Evolutionary conservation across 2,888 invertebrate species (phyloP), one percentile per base, ranked within the genome.

Genomic region (Branchipolynoe longqiensis): DNA sequence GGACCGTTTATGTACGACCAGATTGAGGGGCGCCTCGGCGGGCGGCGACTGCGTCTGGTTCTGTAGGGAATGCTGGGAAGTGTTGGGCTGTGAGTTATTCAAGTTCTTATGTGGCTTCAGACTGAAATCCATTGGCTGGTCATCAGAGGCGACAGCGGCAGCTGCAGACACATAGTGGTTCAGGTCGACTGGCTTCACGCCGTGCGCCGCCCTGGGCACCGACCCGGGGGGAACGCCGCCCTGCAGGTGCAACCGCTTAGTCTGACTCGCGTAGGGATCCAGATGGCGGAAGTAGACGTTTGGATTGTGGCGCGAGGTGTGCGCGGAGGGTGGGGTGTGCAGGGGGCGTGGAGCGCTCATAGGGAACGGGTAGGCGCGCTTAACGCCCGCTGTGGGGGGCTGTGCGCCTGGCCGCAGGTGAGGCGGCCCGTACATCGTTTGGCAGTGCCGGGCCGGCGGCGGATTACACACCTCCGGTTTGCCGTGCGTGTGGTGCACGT

Each of bases 41-140:
- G 62, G 28, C 8, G 62, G 28, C 0, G 6, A 1, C 31, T 48
- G 41, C 0, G 12, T 3, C 4, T 41, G 78, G 28, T 41, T 78
- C 1, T 74, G 38, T 6, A 14, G 22, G 6, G 25, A 18, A 36
- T 33, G 38, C 8, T 25, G 31, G 48, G 18, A 48, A 31, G 12
- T 41, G 31, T 25, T 54, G 1, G 59, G 18, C 22, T 56, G 1
- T 3, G 31, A 6, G n/a, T 6, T 58, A 25, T 56, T 38, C 2
- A 64, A 33, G 18, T 18, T 33, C 6, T 18, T 58, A 36, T 18
- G 82, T n/a, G 40, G 90, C 86, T 91, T 91, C 90, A 91, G 90
- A 87, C 91, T 91, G 40, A 91, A 87, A 83, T 91, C 91, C 38
- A 87, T 86, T 12, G 90, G 90, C 74, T 89, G 86, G 48, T 90